A percentile compares a stretch with the other conserved stretches of the same genome.
phyloP scores from a whole-genome alignment of 2,113 vertebrate genomes.

The Cinclus mexicanus region DNA sequence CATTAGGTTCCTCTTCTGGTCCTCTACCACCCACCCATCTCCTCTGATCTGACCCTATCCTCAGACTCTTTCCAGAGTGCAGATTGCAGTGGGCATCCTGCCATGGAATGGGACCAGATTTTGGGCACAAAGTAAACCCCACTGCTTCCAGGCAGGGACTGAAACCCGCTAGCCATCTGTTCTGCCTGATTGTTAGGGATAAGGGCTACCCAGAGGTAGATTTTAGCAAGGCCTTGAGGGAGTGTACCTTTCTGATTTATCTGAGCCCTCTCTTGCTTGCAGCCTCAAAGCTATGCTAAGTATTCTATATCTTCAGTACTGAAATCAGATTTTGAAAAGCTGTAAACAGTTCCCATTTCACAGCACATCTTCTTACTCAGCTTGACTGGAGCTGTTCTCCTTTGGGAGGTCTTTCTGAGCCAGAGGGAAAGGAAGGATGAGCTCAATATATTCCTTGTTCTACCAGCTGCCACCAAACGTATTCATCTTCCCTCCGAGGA shows the following conservation, averaged over 20 bases:
- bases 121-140: conserved; percentile 30
- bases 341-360: neutral
- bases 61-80: neutral
- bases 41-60: neutral
- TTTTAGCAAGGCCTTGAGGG: neutral
- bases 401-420: conserved; percentile 11
- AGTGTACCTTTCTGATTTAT: neutral
- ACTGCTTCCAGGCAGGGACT: conserved; percentile 24
- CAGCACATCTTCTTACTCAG: neutral
- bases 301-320: neutral
- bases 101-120: conserved; percentile 47
- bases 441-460: conserved; percentile 23
- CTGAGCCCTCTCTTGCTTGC: neutral
- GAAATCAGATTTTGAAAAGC: neutral
- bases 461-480: conserved; percentile 43
- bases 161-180: conserved; percentile 59
- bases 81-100: conserved; percentile 35
- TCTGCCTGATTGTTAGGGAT: neutral
- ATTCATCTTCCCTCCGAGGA: conserved; percentile 29
- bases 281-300: neutral
- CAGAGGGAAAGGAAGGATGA: conserved; percentile 8
- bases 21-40: neutral
- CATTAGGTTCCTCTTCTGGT: neutral
- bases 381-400: conserved; percentile 15
- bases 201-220: neutral